A percentile compares a stretch with the other conserved stretches of the same genome.
Conservation (phyloP, 2,113 vertebrate genomes). For the Eolophus roseicapilla region DNA sequence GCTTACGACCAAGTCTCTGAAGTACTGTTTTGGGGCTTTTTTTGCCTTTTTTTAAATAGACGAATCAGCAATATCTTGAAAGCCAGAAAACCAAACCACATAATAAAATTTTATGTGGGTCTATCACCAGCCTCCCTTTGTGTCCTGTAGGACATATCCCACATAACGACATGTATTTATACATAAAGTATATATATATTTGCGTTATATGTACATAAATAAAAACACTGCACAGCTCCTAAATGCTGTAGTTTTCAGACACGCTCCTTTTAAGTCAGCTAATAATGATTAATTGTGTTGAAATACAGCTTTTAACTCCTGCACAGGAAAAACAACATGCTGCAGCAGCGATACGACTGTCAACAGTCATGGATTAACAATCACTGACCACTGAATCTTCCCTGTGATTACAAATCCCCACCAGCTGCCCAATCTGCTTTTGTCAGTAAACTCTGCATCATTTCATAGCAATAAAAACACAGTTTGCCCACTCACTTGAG, state of each 20-base stretch:
- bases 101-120: background rate
- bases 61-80: background rate
- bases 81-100: constrained; percentile 17
- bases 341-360: background rate
- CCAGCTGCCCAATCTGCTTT: constrained; percentile 19
- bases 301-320: background rate
- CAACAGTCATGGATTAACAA: constrained; percentile 21
- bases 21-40: background rate
- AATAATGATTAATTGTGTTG: background rate
- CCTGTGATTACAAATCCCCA: constrained; percentile 23
- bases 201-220: background rate
- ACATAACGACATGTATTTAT: background rate
- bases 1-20: background rate
- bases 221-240: background rate
- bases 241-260: background rate
- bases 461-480: background rate
- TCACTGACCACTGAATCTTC: constrained; percentile 10
- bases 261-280: background rate
- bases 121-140: background rate
- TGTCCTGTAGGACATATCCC: background rate
- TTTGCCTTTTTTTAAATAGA: background rate
- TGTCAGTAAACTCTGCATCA: background rate
- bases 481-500: background rate
- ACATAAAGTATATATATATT: background rate
- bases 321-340: background rate